These are phyloP conservation scores for Puntigrus tetrazona DNA, from an alignment of 2,113 vertebrate species.

Conservation along the genomic window DNA sequence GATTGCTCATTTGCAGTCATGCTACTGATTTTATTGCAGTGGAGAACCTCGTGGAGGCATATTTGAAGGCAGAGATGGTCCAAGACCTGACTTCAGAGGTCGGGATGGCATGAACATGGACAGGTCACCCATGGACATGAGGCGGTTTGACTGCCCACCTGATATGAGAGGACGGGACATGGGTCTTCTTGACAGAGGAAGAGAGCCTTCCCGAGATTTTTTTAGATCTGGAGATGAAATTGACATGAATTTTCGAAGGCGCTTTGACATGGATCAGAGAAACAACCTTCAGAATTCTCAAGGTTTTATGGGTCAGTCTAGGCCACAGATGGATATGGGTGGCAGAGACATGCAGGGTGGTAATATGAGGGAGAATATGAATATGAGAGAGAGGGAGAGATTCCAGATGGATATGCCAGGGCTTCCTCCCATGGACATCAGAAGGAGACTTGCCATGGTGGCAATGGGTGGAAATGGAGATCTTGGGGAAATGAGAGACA, in stretches of 20 bases:
- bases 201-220: constrained; percentile 82
- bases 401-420: constrained; percentile 80
- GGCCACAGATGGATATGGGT: constrained; percentile 66
- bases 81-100: constrained; percentile 77
- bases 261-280: constrained; percentile 81
- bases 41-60: constrained; percentile 75
- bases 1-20: neutral
- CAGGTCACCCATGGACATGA: constrained; percentile 83
- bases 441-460: constrained; percentile 71
- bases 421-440: constrained; percentile 71
- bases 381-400: constrained; percentile 85
- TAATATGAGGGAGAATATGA: constrained; percentile 69
- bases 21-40: constrained; percentile 64
- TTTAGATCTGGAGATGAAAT: constrained; percentile 79
- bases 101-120: constrained; percentile 83
- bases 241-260: constrained; percentile 80
- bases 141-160: constrained; percentile 82
- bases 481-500: constrained; percentile 69
- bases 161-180: constrained; percentile 83
- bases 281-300: constrained; percentile 81
- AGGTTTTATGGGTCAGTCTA: constrained; percentile 81
- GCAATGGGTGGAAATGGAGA: constrained; percentile 68
- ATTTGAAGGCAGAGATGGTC: constrained; percentile 74
- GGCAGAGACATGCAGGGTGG: constrained; percentile 67
- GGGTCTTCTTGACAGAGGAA: constrained; percentile 82